Evolutionary conservation across 2,113 vertebrate species (phyloP).

Genomic region (Xenopus laevis): DNA sequence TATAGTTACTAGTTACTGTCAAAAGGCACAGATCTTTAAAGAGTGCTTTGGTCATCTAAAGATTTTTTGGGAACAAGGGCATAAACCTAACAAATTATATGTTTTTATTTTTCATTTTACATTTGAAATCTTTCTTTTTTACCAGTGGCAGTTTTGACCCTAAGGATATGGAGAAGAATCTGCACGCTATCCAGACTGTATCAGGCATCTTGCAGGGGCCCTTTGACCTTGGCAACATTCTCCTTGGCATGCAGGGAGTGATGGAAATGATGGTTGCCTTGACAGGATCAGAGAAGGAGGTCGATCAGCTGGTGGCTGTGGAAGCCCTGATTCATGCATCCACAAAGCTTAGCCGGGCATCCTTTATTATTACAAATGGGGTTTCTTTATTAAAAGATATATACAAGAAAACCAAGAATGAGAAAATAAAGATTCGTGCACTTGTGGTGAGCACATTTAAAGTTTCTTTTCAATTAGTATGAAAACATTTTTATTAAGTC

Average conservation of each 20-base stretch:
- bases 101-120: too few relatives aligned
- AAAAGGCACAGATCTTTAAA: too few relatives aligned
- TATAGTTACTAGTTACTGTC: too few relatives aligned
- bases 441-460: slow-evolving; percentile 78
- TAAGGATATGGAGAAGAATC: slow-evolving; percentile 92
- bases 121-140: slow-evolving; percentile 3
- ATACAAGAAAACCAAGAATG: slow-evolving; percentile 95
- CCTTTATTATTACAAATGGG: slow-evolving; percentile 93
- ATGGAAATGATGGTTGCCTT: slow-evolving; percentile 99
- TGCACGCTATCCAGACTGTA: slow-evolving; percentile 87
- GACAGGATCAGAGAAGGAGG: slow-evolving; percentile 86
- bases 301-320: slow-evolving; percentile 92
- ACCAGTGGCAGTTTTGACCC: slow-evolving; percentile 89
- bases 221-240: slow-evolving; percentile 85
- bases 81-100: too few relatives aligned
- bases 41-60: too few relatives aligned
- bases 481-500: too few relatives aligned
- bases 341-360: slow-evolving; percentile 90
- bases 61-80: too few relatives aligned
- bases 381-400: slow-evolving; percentile 88
- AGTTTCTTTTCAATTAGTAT: background rate
- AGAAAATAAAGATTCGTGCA: slow-evolving; percentile 94
- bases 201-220: slow-evolving; percentile 93
- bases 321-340: slow-evolving; percentile 91
- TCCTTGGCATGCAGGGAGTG: slow-evolving; percentile 83